Conservation (phyloP, 37 sponge, comb jelly and placozoan genomes). For the Dysidea cf. avara region DNA sequence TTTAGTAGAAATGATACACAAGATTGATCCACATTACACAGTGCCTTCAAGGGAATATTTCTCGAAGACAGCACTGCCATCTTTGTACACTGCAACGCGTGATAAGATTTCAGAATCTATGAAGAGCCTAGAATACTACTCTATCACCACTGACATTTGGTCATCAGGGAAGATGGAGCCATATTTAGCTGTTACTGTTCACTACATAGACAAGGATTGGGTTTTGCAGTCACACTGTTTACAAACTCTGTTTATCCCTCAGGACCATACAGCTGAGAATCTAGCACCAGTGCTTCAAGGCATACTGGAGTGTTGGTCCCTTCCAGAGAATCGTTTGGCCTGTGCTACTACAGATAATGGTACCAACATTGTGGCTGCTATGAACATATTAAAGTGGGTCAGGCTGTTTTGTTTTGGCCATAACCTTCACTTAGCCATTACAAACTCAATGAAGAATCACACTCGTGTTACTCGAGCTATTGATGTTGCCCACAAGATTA, state of each 20-base stretch:
- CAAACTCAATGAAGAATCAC: slow-evolving; percentile 15
- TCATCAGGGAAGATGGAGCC: slow-evolving; percentile 16
- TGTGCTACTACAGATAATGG: slow-evolving; percentile 31
- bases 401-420: slow-evolving; percentile 40
- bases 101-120: slow-evolving; percentile 4
- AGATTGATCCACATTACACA: no score
- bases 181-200: slow-evolving; percentile 31
- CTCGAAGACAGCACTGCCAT: slow-evolving; percentile 23
- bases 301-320: slow-evolving; percentile 15
- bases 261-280: slow-evolving; percentile 28
- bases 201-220: slow-evolving; percentile 25
- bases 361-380: slow-evolving; percentile 24
- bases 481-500: slow-evolving; percentile 11
- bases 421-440: slow-evolving; percentile 28
- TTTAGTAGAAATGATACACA: no score
- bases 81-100: slow-evolving; percentile 24
- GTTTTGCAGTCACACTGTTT: slow-evolving; percentile 9
- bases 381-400: slow-evolving; percentile 5
- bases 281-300: slow-evolving; percentile 20
- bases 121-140: neutral
- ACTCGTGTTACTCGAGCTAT: slow-evolving; percentile 16
- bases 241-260: slow-evolving; percentile 12
- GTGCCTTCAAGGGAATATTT: slow-evolving; percentile 35
- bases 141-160: slow-evolving; percentile 24
- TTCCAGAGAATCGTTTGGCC: neutral